Percentiles rank a stretch among this genome's conserved stretches.
phyloP scores from a whole-genome alignment of 2,113 vertebrate genomes.

The Bufo gargarizans region DNA sequence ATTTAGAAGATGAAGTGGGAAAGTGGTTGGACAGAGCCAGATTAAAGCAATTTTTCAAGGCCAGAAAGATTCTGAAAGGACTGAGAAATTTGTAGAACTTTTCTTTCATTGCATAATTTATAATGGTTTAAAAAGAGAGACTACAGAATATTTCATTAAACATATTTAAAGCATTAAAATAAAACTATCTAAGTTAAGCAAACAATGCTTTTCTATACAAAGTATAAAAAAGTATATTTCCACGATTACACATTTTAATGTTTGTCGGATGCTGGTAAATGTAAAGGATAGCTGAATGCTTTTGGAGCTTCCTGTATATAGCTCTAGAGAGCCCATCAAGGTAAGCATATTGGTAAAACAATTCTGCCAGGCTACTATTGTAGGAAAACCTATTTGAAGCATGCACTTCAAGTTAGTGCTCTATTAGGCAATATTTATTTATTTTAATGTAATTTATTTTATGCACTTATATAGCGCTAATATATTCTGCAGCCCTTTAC shows the following conservation, averaged over 20 bases:
- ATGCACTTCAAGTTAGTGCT: no score
- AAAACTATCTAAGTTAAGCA: neutral
- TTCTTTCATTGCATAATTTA: constrained; percentile 51
- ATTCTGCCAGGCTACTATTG: neutral
- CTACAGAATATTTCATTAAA: neutral
- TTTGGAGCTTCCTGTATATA: no score
- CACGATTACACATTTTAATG: neutral
- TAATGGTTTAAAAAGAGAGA: constrained; percentile 34
- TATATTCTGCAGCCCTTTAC: no score
- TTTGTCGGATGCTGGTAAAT: neutral
- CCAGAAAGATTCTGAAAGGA: constrained; percentile 43
- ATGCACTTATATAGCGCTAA: no score
- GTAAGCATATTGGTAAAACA: neutral
- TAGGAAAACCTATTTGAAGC: no score
- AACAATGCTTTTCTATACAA: neutral
- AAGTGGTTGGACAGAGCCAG: constrained; percentile 54
- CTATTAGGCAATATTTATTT: no score
- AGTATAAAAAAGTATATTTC: neutral
- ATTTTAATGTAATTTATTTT: no score
- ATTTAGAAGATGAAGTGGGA: constrained; percentile 55
- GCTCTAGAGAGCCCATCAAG: no score
- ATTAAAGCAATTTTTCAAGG: constrained; percentile 57
- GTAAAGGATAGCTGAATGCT: neutral
- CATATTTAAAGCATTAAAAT: constrained; percentile 15
- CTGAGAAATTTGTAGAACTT: constrained; percentile 38